Evolutionary conservation across 2,888 invertebrate species (phyloP).

Genomic region (Nymphalis c-album): DNA sequence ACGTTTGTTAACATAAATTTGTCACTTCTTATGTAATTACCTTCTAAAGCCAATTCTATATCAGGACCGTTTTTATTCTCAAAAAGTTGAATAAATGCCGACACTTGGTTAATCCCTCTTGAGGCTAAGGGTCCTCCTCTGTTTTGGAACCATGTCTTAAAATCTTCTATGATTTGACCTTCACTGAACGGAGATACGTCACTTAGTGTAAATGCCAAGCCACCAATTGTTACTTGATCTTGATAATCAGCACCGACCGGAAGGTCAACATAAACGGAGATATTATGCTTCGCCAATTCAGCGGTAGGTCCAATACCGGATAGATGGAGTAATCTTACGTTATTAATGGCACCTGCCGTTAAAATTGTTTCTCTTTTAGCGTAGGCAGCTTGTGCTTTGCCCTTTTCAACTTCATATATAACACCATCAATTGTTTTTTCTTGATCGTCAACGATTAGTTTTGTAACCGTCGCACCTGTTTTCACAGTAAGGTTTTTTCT

Average conservation of each 20-base stretch:
- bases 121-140: slow-evolving; percentile 69
- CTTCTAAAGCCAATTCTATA: slow-evolving; percentile 69
- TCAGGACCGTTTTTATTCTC: slow-evolving; percentile 72
- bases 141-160: slow-evolving; percentile 73
- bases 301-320: slow-evolving; percentile 70
- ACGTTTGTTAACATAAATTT: slow-evolving; percentile 75
- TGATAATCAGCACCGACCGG: slow-evolving; percentile 74
- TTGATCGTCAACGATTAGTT: slow-evolving; percentile 64
- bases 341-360: slow-evolving; percentile 72
- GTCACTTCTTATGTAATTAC: slow-evolving; percentile 73
- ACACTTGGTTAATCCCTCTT: slow-evolving; percentile 72
- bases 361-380: slow-evolving; percentile 72
- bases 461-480: slow-evolving; percentile 69
- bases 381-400: slow-evolving; percentile 67
- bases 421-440: slow-evolving; percentile 70
- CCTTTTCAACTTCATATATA: slow-evolving; percentile 68
- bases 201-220: slow-evolving; percentile 65
- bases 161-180: slow-evolving; percentile 64
- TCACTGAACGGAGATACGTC: slow-evolving; percentile 64
- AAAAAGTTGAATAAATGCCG: slow-evolving; percentile 72
- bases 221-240: slow-evolving; percentile 74
- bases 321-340: slow-evolving; percentile 67
- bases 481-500: slow-evolving; percentile 69
- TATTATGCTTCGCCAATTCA: slow-evolving; percentile 66
- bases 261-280: slow-evolving; percentile 58